These are phyloP conservation scores for Centropus bengalensis DNA, from an alignment of 2,113 vertebrate species.

Conservation along the genomic window DNA sequence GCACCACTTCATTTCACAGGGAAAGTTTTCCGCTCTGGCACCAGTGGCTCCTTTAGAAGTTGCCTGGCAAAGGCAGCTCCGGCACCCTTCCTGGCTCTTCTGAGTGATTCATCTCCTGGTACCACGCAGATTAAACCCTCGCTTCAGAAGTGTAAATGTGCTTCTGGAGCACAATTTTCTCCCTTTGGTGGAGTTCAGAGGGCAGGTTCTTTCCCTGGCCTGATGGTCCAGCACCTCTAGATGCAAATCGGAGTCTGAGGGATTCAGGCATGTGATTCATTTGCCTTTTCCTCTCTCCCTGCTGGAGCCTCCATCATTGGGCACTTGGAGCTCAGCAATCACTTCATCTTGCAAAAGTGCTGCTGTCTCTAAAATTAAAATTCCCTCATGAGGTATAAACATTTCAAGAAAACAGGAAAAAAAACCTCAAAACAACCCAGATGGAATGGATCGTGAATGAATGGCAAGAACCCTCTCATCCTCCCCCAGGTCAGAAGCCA, in stretches of 20 bases:
- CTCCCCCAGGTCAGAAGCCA: not conserved
- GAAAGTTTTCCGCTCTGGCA: rapidly evolving
- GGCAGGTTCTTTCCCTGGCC: not conserved
- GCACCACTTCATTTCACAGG: rapidly evolving
- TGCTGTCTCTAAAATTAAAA: not conserved
- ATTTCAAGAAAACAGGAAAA: not conserved
- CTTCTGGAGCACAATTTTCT: not conserved
- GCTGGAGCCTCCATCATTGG: not conserved
- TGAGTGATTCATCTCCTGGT: not conserved
- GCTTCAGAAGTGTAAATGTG: not conserved
- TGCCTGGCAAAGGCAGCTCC: rapidly evolving
- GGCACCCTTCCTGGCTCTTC: not conserved
- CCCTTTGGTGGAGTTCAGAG: not conserved
- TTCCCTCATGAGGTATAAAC: not conserved
- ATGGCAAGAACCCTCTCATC: rapidly evolving
- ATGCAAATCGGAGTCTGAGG: not conserved
- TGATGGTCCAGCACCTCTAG: not conserved
- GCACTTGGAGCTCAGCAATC: not conserved
- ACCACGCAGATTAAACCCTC: not conserved
- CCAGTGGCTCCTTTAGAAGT: rapidly evolving
- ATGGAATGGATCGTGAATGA: not conserved
- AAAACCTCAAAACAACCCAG: not conserved
- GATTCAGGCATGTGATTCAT: not conserved
- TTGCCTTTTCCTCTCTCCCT: not conserved
- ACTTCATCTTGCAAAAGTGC: not conserved